phyloP scores from a whole-genome alignment of 1,140 invertebrate genomes.

The Lordiphosa collinella region DNA sequence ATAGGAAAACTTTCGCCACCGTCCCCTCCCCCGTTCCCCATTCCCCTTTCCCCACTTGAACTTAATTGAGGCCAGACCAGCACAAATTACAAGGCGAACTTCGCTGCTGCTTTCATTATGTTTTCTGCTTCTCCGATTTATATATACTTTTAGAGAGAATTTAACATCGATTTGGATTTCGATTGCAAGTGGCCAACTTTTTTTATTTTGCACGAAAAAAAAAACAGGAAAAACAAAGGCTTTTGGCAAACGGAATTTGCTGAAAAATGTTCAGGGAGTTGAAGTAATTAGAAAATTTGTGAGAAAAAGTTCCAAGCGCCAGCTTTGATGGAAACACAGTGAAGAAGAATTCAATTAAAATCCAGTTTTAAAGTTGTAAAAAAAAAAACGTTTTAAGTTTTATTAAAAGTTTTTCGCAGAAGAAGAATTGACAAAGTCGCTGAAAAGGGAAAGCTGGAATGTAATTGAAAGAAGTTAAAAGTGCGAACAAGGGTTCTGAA shows the following conservation, averaged over 20 bases:
- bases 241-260: slow-evolving; percentile 18
- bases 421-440: too few species aligned
- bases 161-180: slow-evolving; percentile 56
- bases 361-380: neutral
- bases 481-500: too few species aligned
- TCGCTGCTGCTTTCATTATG: neutral
- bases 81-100: slow-evolving; percentile 20
- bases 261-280: slow-evolving; percentile 20
- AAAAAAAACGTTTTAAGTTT: too few species aligned
- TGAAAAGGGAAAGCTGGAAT: too few species aligned
- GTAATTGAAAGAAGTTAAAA: too few species aligned
- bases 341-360: neutral
- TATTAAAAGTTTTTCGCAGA: too few species aligned
- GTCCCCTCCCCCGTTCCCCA: too few species aligned
- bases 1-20: slow-evolving; percentile 51
- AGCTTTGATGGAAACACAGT: neutral
- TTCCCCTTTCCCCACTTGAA: slow-evolving; percentile 18
- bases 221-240: slow-evolving; percentile 35
- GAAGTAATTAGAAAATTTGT: slow-evolving; percentile 47
- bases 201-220: slow-evolving; percentile 19
- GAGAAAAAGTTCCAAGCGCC: slow-evolving; percentile 16
- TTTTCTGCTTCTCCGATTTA: slow-evolving; percentile 17
- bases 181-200: slow-evolving; percentile 54
- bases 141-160: slow-evolving; percentile 28
- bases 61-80: slow-evolving; percentile 50